Evolutionary conservation across 2,113 vertebrate genomes (phyloP), one percentile per base, ranked within the genome.

Genomic region (Alexandromys fortis): DNA sequence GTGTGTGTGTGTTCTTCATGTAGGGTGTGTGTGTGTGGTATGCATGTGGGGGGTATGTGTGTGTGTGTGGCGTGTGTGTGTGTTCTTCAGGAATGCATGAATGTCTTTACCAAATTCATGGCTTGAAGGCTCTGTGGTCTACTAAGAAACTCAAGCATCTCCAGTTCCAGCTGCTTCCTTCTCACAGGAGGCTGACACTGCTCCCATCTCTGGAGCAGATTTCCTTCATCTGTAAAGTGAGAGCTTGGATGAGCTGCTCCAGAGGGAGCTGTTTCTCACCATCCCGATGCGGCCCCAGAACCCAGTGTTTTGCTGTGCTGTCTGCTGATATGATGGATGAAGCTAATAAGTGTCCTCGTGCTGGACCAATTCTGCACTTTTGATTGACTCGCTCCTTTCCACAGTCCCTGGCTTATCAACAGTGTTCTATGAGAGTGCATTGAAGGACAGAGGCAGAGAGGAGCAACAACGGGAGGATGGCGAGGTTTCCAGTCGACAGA

Each of bases 321-420:
- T 92, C 90, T 90, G 79, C 11, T 96, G 90, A 76, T 90, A 38
- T 96, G 92, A 96, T 81, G 88, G 83, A 94, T 96, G 85, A 73
- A 3, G 42, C 81, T 91, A 94, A 94, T 96, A 95, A 95, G 94
- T 96, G 92, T 94, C 92, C 83, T 94, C 55, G 19, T 72, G 47
- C 79, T 93, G 92, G 95, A 63, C 52, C 49, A 67, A 52, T 87
- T 95, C 96, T 94, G 52, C 47, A 35, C 75, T 42, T 87, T 47
- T 79, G 90, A 94, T 94, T 47, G 92, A 90, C 68, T 96, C 94
- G 67, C 87, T 72, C 49, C 83, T 94, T 72, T 38, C 76, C 87
- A 65, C 47, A 47, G 52, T 92, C 81, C 38, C 83, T 95, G 88
- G 87, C 79, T 81, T 33, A 52, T 90, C 70, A 92, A 65, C 42